phyloP scores from a whole-genome alignment of 2,797 vertebrate genomes.

The Amazonetta brasiliensis region DNA sequence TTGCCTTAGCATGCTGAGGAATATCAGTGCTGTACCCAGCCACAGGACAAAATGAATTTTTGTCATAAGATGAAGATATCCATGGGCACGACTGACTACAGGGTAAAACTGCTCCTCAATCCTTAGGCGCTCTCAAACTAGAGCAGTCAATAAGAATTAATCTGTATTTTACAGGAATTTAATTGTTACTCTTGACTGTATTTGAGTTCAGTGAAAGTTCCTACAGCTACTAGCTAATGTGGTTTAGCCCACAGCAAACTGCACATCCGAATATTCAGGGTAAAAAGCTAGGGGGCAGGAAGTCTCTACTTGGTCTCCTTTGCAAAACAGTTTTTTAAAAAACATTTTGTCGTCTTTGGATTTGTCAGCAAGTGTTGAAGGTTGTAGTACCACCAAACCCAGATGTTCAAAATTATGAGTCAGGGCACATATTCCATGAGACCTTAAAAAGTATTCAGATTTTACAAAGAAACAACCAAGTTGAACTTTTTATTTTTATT shows the following conservation, averaged over 20 bases:
- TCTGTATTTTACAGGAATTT: background rate
- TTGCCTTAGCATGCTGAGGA: background rate
- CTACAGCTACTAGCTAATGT: background rate
- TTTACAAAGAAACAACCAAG: background rate
- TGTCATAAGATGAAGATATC: background rate
- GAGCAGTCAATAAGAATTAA: background rate
- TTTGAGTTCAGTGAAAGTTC: background rate
- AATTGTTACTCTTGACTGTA: background rate
- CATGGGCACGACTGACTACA: background rate
- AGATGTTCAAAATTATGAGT: background rate
- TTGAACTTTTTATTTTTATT: background rate
- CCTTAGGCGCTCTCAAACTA: background rate
- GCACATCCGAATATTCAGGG: background rate
- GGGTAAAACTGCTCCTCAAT: background rate
- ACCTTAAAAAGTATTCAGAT: background rate
- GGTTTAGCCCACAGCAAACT: background rate
- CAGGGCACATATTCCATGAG: background rate
- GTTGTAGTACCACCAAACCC: background rate
- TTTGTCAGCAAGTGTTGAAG: background rate
- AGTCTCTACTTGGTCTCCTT: background rate
- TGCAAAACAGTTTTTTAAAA: background rate
- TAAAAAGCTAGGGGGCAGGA: background rate
- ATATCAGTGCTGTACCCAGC: fast-evolving
- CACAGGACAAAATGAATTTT: background rate
- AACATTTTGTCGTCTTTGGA: background rate